Base-by-base conservation (phyloP, 2,797 vertebrate species). In the Spondyliosoma cantharus region DNA sequence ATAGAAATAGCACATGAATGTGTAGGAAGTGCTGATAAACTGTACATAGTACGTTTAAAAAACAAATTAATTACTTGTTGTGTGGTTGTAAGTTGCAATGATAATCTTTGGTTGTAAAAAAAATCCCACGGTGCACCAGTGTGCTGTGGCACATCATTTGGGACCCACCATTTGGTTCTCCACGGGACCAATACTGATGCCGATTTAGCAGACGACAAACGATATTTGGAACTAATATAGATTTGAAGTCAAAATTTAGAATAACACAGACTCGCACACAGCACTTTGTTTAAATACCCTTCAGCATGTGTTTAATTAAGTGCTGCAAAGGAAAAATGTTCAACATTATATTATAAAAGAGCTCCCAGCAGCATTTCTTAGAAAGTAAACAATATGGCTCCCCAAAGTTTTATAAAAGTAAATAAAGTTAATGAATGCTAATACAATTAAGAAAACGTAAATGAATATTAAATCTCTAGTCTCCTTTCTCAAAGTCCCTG, bases 281-380 rank as follows among this genome's bases (percentile, higher is more conserved):
- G 20, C 32, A 19, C 11, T 32, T 59, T 6, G 5, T 59, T 37
- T 19, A n/a, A 59, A n/a, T 59, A 17, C 57, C 17, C 20, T 59
- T 37, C 32, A 59, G 27, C 29, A 20, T 54, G 25, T 59, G 57
- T 59, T 59, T 59, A 32, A 59, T 59, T 37, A 37, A 59, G 19
- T n/a, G 17, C 57, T 59, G 57, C 16, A 12, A 58, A 25, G 15
- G 16, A 20, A 19, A 13, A 59, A 29, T 37, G 4, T 59, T 20
- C 17, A 13, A 37, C 11, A 32, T 59, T 6, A 59, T 59, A 17
- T 37, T 37, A n/a, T 11, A 48, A 25, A 24, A 19, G 11, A 59
- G 6, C 57, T 3, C 29, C 29, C 57, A 59, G 57, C 57, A 60
- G 32, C 12, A 25, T 32, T n/a, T n/a, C n/a, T 22, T 60, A n/a